A percentile compares a stretch with the other conserved stretches of the same genome.
Evolutionary conservation across 2,113 vertebrate genomes (phyloP).

Genomic region (Gulo gulo): DNA sequence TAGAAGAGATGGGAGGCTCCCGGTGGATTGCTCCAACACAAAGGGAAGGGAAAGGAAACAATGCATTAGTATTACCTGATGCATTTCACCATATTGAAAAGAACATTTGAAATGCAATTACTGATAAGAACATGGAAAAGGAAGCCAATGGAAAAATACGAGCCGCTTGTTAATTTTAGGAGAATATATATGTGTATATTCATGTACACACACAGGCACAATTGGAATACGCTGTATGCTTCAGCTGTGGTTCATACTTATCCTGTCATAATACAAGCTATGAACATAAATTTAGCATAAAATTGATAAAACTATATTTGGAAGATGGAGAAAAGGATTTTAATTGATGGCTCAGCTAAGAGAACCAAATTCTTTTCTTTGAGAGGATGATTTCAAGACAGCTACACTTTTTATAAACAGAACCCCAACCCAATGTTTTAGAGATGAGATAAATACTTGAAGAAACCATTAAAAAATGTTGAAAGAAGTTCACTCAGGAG

Average conservation of each 20-base stretch:
- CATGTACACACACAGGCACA: accelerated
- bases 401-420: background rate
- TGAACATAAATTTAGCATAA: background rate
- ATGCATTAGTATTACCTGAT: too few species aligned
- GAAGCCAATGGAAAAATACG: background rate
- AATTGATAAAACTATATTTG: background rate
- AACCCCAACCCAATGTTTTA: background rate
- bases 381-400: background rate
- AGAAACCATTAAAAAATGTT: background rate
- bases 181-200: background rate
- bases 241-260: background rate
- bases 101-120: background rate
- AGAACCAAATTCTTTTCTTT: background rate
- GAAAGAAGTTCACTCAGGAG: background rate
- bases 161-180: background rate
- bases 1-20: background rate
- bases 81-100: background rate
- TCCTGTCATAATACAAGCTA: background rate
- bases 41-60: background rate
- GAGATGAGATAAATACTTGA: background rate
- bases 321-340: background rate
- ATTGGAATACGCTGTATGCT: background rate
- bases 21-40: background rate
- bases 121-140: background rate
- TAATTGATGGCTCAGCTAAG: background rate